Conservation (phyloP, 2,113 vertebrate genomes). For the Eonycteris spelaea region DNA sequence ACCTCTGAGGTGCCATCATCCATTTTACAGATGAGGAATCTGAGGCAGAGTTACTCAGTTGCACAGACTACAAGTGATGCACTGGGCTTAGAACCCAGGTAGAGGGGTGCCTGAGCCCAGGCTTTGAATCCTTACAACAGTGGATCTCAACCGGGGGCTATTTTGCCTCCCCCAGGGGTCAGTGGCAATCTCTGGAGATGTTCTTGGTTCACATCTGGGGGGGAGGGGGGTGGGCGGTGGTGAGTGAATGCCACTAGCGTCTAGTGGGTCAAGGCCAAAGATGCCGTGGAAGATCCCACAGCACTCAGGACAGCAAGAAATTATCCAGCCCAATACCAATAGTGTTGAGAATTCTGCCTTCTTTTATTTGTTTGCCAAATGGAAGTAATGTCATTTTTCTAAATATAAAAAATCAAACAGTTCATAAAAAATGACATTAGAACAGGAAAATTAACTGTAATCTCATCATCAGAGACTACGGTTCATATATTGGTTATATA, state of each 20-base stretch:
- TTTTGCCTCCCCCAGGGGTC: not conserved
- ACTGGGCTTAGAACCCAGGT: not conserved
- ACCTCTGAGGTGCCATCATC: not conserved
- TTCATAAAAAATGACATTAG: not conserved
- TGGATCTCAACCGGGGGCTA: accelerated
- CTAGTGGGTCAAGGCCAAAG: not conserved
- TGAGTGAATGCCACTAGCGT: accelerated
- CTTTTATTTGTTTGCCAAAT: not conserved
- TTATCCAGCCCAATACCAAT: not conserved
- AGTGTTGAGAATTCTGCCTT: not conserved
- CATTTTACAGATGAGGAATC: not conserved
- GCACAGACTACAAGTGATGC: not conserved
- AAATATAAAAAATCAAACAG: not conserved
- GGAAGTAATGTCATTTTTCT: not conserved
- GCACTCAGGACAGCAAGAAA: not conserved
- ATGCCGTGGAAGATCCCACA: accelerated
- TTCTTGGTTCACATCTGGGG: not conserved
- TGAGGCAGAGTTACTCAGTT: not conserved
- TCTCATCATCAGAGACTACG: not conserved
- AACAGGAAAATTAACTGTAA: not conserved
- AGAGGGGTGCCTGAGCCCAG: accelerated
- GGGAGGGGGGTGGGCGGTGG: too few species aligned
- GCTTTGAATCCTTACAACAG: not conserved
- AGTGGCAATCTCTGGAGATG: not conserved
- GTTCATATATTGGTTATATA: not conserved